Percentiles rank a stretch among this genome's conserved stretches.
Conservation (phyloP, 2,797 vertebrate genomes). For the Notoglanidium macrostoma region DNA sequence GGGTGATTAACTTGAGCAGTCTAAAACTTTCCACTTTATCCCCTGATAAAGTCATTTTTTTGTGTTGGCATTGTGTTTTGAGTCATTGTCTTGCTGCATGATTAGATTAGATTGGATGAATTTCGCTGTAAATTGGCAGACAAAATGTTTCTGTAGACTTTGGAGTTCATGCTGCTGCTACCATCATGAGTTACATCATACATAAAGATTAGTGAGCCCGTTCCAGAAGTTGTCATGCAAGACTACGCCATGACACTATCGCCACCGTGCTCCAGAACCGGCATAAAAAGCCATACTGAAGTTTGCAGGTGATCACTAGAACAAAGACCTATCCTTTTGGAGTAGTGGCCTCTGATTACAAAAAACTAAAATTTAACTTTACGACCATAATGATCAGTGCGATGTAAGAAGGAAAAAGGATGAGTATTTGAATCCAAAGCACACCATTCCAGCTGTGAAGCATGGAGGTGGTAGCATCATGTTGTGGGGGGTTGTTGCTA, state of each 20-base stretch:
- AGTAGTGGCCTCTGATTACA: background rate
- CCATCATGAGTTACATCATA: no score
- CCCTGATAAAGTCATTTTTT: background rate
- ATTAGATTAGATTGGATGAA: background rate
- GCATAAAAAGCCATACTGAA: background rate
- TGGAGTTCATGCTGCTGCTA: background rate
- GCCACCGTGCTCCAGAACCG: background rate
- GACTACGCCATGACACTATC: background rate
- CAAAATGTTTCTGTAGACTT: background rate
- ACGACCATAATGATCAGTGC: background rate
- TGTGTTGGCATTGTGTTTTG: background rate
- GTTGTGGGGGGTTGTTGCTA: background rate
- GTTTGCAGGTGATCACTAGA: background rate
- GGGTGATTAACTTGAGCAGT: background rate
- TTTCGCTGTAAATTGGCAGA: background rate
- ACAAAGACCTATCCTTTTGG: background rate
- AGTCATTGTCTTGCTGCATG: background rate
- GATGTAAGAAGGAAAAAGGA: background rate
- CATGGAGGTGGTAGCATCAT: background rate
- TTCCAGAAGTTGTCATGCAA: conserved; percentile 1
- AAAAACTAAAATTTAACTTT: background rate
- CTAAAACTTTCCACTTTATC: background rate
- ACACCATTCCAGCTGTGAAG: background rate
- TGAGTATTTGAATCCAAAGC: background rate
- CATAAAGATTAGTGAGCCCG: no score